Percentiles rank a stretch among this genome's conserved stretches.
phyloP scores from a whole-genome alignment of 2,888 invertebrate genomes.

The Hololepta plana region DNA sequence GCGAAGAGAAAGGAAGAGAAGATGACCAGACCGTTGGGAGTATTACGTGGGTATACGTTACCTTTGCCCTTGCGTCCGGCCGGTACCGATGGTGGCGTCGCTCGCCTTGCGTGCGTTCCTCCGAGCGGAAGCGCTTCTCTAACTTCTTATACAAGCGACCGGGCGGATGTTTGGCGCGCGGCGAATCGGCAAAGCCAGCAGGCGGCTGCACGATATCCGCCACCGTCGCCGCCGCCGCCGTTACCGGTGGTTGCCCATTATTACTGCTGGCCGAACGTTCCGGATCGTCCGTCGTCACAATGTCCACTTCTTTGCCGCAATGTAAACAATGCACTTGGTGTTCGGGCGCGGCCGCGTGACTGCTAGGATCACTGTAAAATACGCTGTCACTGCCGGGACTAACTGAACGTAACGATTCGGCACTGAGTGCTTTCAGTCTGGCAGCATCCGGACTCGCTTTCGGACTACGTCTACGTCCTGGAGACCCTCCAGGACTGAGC shows the following conservation, averaged over 20 bases:
- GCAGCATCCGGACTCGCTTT: constrained; percentile 28
- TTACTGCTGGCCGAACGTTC: constrained; percentile 16
- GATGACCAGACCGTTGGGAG: not conserved
- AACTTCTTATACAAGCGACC: constrained; percentile 57
- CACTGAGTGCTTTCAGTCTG: constrained; percentile 61
- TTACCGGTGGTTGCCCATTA: constrained; percentile 18
- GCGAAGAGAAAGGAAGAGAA: not conserved
- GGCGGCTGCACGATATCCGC: constrained; percentile 74
- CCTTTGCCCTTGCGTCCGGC: constrained; percentile 58
- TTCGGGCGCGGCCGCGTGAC: constrained; percentile 29
- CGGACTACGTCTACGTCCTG: constrained; percentile 17
- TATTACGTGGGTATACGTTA: constrained; percentile 16
- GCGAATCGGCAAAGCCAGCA: constrained; percentile 77
- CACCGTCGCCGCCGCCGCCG: too few species aligned
- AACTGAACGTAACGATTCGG: constrained; percentile 73
- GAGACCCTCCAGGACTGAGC: constrained; percentile 33
- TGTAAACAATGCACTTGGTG: constrained; percentile 54
- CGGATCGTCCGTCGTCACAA: constrained; percentile 24
- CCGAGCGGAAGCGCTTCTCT: constrained; percentile 62
- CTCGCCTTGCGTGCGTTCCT: constrained; percentile 45
- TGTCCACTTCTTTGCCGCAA: constrained; percentile 57
- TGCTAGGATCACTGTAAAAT: constrained; percentile 66
- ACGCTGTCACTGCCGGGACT: constrained; percentile 84
- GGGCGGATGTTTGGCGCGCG: constrained; percentile 27
- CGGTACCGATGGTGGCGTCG: constrained; percentile 44